Base-by-base conservation (phyloP, 2,888 invertebrate species). In the Anthoptus insignis region DNA sequence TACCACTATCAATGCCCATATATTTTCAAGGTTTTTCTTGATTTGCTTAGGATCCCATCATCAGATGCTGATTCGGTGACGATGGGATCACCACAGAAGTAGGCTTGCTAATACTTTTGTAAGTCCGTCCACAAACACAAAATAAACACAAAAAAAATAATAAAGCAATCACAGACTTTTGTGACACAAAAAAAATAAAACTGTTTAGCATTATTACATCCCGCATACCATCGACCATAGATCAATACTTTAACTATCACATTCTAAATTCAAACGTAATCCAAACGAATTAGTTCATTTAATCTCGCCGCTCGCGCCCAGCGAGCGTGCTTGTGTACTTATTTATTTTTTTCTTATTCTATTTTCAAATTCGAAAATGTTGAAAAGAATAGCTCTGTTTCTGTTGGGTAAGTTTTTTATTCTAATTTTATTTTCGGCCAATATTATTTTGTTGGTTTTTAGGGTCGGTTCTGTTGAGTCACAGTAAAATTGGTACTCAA, bases 261-360 rank as follows among this genome's bases (percentile, higher is more conserved):
- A 76, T 82, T 87, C 85, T 86, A 86, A 82, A 81, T 79, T 81
- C 72, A 75, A 82, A 77, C 69, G 79, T 83, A 82, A 84, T 79
- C 81, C 74, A 76, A 22, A 13, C 22, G 54, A 50, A 78, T 80
- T 81, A 82, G 83, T 84, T 70, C 70, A 73, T 79, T 80, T 79
- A 84, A 83, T 82, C 77, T 78, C 75, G 75, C 71, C 66, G 73
- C 73, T 76, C 70, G 74, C 79, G 71, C 73, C 76, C 76, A 53
- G 68, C 76, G 78, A 80, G 75, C 78, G 67, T 65, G 82, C 75
- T 73, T 63, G 65, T 67, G 74, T 67, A 71, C 65, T 45, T 73
- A 70, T 68, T 76, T 74, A 72, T 73, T 78, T 61, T 50, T 67
- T 70, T 66, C 53, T 68, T 56, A 53, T 59, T 73, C 19, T 53